phyloP scores from a whole-genome alignment of 1,140 invertebrate species.

The Listronotus bonariensis region DNA sequence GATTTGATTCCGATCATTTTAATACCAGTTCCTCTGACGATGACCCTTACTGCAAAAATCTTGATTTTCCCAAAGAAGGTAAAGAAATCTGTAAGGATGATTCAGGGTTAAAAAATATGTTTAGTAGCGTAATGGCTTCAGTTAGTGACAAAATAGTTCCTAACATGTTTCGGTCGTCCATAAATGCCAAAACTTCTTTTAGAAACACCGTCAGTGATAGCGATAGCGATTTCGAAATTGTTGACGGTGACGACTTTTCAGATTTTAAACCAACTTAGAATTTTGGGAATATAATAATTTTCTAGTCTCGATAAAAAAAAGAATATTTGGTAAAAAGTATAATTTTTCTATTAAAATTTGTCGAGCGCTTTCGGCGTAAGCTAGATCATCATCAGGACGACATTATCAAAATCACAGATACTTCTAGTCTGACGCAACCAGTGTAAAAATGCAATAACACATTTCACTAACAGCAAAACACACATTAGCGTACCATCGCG shows the following conservation, averaged over 20 bases:
- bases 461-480: too few species aligned
- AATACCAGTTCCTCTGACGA: slow-evolving; percentile 47
- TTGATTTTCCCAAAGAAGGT: slow-evolving; percentile 33
- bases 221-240: slow-evolving; percentile 50
- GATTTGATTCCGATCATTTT: slow-evolving; percentile 47
- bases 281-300: too few species aligned
- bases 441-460: too few species aligned
- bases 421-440: too few species aligned
- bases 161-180: slow-evolving; percentile 28
- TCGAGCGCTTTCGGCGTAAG: too few species aligned
- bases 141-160: slow-evolving; percentile 33
- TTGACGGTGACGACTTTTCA: slow-evolving; percentile 40
- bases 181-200: slow-evolving; percentile 4
- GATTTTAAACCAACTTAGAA: neutral
- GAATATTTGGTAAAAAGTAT: too few species aligned
- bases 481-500: too few species aligned
- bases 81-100: slow-evolving; percentile 15
- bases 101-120: slow-evolving; percentile 1
- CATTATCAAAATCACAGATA: too few species aligned
- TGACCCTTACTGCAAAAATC: slow-evolving; percentile 33
- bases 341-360: too few species aligned
- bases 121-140: slow-evolving; percentile 5
- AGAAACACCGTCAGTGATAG: slow-evolving; percentile 32
- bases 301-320: too few species aligned
- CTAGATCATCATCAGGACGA: too few species aligned